These are phyloP conservation scores for Cyprinodon brontotheroides DNA, from an alignment of 2,113 vertebrate species.

Conservation along the genomic window DNA sequence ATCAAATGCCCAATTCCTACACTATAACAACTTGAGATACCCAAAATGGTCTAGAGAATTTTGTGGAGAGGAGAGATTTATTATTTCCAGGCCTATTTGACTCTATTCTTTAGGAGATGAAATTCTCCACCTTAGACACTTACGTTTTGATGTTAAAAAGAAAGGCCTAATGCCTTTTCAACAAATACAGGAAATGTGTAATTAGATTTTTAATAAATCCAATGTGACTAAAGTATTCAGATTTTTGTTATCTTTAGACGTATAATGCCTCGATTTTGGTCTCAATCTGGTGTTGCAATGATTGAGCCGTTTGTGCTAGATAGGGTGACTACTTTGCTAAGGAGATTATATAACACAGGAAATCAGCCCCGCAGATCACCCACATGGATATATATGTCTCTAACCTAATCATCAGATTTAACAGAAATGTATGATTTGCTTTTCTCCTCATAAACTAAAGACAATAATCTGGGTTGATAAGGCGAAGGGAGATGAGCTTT, in stretches of 20 bases:
- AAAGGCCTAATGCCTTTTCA: too few relatives aligned
- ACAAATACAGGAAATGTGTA: too few relatives aligned
- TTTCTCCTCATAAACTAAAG: slow-evolving; percentile 61
- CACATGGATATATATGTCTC: slow-evolving; percentile 35
- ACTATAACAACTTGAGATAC: too few relatives aligned
- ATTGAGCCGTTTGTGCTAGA: slow-evolving; percentile 15
- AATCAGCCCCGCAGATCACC: slow-evolving; percentile 55
- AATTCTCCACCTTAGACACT: too few relatives aligned
- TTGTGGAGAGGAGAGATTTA: too few relatives aligned
- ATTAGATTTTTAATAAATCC: neutral
- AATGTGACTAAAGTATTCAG: neutral
- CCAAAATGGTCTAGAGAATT: too few relatives aligned
- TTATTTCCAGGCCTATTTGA: too few relatives aligned
- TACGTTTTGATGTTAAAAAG: too few relatives aligned
- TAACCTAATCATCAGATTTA: slow-evolving; percentile 57
- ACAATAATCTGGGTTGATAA: slow-evolving; percentile 56
- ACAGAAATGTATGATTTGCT: slow-evolving; percentile 63
- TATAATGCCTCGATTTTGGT: slow-evolving; percentile 15
- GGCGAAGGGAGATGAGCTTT: slow-evolving; percentile 2
- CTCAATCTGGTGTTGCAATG: slow-evolving; percentile 30
- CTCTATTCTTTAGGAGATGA: too few relatives aligned
- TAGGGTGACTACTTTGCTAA: slow-evolving; percentile 40
- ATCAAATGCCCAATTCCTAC: too few relatives aligned
- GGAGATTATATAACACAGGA: slow-evolving; percentile 63
- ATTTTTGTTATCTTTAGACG: neutral